phyloP scores from a whole-genome alignment of 1,140 invertebrate genomes.

The Leguminivora glycinivorella region DNA sequence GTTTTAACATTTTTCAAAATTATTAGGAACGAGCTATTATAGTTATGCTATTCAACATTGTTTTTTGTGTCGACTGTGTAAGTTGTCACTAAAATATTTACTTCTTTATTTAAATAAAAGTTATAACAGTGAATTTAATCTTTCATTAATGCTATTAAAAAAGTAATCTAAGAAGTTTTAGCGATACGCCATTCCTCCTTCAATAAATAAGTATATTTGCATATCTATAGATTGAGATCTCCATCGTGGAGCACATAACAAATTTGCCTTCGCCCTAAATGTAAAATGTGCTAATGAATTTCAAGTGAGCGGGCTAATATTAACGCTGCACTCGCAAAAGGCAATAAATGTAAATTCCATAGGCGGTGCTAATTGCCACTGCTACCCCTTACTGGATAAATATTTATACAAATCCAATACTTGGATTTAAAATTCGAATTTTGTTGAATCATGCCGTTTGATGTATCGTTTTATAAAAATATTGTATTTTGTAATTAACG shows the following conservation, averaged over 20 bases:
- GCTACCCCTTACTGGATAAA: constrained; percentile 43
- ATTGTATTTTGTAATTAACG: constrained; percentile 9
- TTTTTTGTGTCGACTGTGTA: too few species aligned
- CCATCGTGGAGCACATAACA: constrained; percentile 4
- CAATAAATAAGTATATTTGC: background rate
- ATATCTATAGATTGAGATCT: background rate
- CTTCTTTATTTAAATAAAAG: too few species aligned
- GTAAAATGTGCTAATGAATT: constrained; percentile 42
- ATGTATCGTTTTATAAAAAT: background rate
- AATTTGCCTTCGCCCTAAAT: constrained; percentile 32
- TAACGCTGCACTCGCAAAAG: constrained; percentile 44
- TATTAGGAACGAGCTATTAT: too few species aligned
- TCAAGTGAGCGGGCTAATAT: constrained; percentile 50
- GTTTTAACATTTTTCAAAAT: too few species aligned
- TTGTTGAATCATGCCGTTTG: constrained; percentile 37
- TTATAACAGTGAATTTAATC: too few species aligned
- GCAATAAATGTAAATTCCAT: constrained; percentile 53
- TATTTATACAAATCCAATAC: constrained; percentile 43
- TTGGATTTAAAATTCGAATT: constrained; percentile 49
- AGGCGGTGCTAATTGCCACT: constrained; percentile 47
- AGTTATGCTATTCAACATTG: too few species aligned
- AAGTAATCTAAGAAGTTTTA: background rate
- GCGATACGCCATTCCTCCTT: background rate
- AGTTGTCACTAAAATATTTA: too few species aligned
- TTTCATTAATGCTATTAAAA: too few species aligned